Conservation (phyloP, 2,113 vertebrate species). For the Colistium nudipinnis region DNA sequence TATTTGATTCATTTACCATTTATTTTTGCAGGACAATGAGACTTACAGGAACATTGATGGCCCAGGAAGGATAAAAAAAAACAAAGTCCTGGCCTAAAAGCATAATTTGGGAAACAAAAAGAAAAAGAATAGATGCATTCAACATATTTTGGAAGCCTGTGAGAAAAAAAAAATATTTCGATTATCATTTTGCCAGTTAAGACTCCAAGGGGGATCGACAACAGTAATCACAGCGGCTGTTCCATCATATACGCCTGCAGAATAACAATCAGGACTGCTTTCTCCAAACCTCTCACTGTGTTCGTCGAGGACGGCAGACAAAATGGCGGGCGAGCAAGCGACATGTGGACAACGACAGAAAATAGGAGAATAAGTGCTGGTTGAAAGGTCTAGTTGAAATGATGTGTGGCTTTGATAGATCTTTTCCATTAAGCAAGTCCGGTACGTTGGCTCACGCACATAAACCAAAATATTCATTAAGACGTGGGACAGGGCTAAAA, state of each 20-base stretch:
- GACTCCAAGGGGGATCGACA: conserved; percentile 36
- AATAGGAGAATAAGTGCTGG: conserved; percentile 4
- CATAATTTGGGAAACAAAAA: background rate
- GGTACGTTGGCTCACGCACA: background rate
- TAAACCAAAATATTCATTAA: conserved; percentile 17
- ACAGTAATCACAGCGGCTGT: conserved; percentile 69
- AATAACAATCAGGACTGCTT: conserved; percentile 72
- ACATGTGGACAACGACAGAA: conserved; percentile 12
- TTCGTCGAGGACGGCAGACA: conserved; percentile 46
- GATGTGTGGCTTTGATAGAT: conserved; percentile 22
- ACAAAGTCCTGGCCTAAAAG: background rate
- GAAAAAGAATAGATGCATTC: background rate
- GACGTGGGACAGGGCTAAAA: conserved; percentile 4
- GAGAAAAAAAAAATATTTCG: conserved; percentile 1
- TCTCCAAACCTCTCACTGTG: conserved; percentile 50
- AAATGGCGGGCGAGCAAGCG: conserved; percentile 39
- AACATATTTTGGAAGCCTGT: background rate
- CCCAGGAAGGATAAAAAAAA: background rate
- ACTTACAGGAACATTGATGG: no score
- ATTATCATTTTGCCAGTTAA: background rate
- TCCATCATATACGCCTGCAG: conserved; percentile 49
- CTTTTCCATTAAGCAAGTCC: conserved; percentile 40
- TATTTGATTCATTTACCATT: background rate
- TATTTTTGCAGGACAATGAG: background rate
- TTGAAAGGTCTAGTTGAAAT: conserved; percentile 10